phyloP scores from a whole-genome alignment of 2,113 vertebrate species.

The Amblyopsis rosae region DNA sequence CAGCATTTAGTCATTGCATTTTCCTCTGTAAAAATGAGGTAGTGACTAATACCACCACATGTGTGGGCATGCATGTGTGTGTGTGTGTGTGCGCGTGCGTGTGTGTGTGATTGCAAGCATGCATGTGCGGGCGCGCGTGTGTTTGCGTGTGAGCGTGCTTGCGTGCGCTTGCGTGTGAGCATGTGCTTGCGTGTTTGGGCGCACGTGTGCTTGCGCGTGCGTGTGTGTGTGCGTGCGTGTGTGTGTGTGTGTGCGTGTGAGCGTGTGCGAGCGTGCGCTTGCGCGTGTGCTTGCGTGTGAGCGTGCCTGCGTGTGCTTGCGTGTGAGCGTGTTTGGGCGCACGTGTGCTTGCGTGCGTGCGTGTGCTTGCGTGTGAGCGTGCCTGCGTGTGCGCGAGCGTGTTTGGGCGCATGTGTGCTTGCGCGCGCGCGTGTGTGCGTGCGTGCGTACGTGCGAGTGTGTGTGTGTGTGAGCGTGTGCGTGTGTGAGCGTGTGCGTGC shows the following conservation, averaged over 20 bases:
- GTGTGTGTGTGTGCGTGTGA: neutral
- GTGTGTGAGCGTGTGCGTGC: no score
- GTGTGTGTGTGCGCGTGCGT: neutral
- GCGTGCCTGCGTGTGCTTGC: neutral
- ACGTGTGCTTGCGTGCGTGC: neutral
- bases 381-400: neutral
- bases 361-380: neutral
- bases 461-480: no score
- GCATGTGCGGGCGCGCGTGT: no score
- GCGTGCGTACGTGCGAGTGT: no score
- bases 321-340: neutral
- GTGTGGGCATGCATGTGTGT: no score
- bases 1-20: neutral
- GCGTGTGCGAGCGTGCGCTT: neutral
- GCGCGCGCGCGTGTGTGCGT: neutral
- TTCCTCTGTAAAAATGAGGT: no score
- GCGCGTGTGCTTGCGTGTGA: neutral
- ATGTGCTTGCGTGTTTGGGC: neutral
- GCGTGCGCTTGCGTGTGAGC: neutral
- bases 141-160: neutral
- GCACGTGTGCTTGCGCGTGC: neutral
- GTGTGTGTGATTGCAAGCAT: no score
- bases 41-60: no score
- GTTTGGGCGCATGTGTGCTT: neutral
- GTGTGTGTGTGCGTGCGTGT: no score